Evolutionary conservation across 2,113 vertebrate genomes (phyloP).

Genomic region (Silurus glanis): DNA sequence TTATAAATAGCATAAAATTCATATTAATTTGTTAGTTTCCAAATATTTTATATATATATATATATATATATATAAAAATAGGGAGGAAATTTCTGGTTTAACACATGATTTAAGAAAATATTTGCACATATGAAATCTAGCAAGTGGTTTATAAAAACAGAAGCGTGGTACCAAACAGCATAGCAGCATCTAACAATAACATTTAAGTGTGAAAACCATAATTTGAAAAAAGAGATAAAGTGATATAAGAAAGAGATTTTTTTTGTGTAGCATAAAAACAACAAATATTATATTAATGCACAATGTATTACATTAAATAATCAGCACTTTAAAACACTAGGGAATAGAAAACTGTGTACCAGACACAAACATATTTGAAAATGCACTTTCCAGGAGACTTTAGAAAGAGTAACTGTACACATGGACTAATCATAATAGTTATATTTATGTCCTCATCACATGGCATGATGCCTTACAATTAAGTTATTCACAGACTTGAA

Average conservation of each 20-base stretch:
- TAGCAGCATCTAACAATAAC: constrained; percentile 35
- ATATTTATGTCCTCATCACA: neutral
- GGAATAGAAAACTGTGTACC: constrained; percentile 63
- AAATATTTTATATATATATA: constrained; percentile 37
- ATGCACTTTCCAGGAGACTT: constrained; percentile 33
- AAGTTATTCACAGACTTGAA: constrained; percentile 44
- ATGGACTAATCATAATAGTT: constrained; percentile 21
- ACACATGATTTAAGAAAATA: constrained; percentile 2
- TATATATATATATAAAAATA: constrained; percentile 34
- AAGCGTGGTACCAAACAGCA: constrained; percentile 11
- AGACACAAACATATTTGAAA: constrained; percentile 61
- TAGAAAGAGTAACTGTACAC: neutral
- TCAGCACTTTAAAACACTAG: constrained; percentile 17
- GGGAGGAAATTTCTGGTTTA: neutral
- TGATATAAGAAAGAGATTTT: constrained; percentile 37
- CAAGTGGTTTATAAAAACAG: constrained; percentile 24
- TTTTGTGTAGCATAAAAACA: constrained; percentile 36
- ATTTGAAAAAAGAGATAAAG: neutral
- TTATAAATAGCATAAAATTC: constrained; percentile 53
- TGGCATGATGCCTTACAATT: constrained; percentile 62
- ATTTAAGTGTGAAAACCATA: constrained; percentile 12
- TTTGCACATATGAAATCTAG: constrained; percentile 17
- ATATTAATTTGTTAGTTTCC: constrained; percentile 47
- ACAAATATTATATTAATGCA: constrained; percentile 49
- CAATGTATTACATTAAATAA: constrained; percentile 48